These are phyloP conservation scores for Unio pictorum DNA, from an alignment of 2,888 invertebrate genomes.

Conservation along the genomic window DNA sequence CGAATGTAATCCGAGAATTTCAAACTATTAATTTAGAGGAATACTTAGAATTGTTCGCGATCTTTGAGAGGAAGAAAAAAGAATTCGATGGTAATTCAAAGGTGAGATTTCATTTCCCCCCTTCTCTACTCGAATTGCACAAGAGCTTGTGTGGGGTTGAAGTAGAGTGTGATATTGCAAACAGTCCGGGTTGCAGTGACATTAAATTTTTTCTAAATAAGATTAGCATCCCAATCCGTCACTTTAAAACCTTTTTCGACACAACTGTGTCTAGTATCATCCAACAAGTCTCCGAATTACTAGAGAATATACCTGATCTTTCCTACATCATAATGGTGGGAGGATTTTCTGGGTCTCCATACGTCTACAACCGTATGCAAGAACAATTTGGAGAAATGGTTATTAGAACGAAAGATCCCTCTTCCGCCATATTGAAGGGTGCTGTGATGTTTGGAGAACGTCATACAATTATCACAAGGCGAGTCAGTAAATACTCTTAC, in stretches of 20 bases:
- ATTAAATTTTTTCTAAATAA: neutral
- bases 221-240: neutral
- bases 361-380: neutral
- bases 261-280: neutral
- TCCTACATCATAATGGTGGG: neutral
- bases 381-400: neutral
- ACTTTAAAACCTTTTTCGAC: neutral
- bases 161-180: neutral
- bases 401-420: constrained; percentile 16
- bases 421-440: constrained; percentile 23
- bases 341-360: constrained; percentile 3
- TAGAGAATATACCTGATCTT: neutral
- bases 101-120: constrained; percentile 16
- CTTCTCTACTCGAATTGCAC: constrained; percentile 9
- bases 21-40: constrained; percentile 8
- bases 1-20: constrained; percentile 9
- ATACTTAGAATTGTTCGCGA: constrained; percentile 21
- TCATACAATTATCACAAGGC: constrained; percentile 15
- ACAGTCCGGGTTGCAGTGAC: neutral
- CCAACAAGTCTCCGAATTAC: neutral
- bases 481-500: constrained; percentile 31
- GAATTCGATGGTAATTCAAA: constrained; percentile 14
- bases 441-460: constrained; percentile 28
- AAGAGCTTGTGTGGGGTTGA: neutral
- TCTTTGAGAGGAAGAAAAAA: constrained; percentile 25